phyloP scores from a whole-genome alignment of 2,888 invertebrate genomes.

The Lithodes maja region DNA sequence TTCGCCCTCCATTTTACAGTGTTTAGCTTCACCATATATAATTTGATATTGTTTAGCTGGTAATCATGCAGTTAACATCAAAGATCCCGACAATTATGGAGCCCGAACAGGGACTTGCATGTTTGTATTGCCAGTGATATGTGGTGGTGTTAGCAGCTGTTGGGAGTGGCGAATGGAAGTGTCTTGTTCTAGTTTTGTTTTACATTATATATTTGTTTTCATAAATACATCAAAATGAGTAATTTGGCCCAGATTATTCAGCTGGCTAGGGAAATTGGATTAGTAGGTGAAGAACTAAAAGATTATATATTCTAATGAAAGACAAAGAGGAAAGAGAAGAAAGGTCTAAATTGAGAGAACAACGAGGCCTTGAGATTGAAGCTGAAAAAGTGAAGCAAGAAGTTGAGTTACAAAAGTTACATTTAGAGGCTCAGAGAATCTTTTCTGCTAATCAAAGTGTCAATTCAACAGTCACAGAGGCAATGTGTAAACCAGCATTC shows the following conservation, averaged over 20 bases:
- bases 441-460: neutral
- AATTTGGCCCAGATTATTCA: constrained; percentile 8
- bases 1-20: no score
- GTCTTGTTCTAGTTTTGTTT: neutral
- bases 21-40: no score
- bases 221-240: neutral
- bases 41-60: no score
- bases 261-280: constrained; percentile 17
- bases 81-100: neutral
- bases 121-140: neutral
- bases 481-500: constrained; percentile 11
- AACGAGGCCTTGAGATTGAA: constrained; percentile 13
- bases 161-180: neutral
- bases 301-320: neutral
- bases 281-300: constrained; percentile 32
- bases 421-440: neutral
- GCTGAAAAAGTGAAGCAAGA: constrained; percentile 8
- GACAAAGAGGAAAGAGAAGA: constrained; percentile 14
- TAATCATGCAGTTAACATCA: no score
- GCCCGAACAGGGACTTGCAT: constrained; percentile 29
- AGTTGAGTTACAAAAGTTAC: constrained; percentile 5
- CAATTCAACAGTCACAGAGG: neutral
- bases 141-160: neutral
- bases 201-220: neutral
- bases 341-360: neutral